phyloP scores from a whole-genome alignment of 2,113 vertebrate species.

The Notothenia coriiceps region DNA sequence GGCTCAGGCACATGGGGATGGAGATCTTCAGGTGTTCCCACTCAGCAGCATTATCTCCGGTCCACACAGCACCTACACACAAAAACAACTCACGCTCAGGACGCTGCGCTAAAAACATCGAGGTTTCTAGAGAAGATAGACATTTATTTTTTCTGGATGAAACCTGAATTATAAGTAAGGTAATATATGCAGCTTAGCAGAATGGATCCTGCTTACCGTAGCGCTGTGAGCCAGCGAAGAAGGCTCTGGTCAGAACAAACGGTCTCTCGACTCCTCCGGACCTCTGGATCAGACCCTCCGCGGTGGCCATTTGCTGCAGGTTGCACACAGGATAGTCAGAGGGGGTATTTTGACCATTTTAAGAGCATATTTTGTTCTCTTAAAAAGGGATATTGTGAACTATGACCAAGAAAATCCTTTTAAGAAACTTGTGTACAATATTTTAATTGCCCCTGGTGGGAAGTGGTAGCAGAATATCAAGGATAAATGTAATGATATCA shows the following conservation, averaged over 20 bases:
- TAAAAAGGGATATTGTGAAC: background rate
- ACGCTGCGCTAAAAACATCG: background rate
- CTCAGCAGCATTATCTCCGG: conserved; percentile 92
- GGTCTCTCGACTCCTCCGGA: conserved; percentile 90
- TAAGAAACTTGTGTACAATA: too few species aligned
- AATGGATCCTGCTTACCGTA: conserved; percentile 80
- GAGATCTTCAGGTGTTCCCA: conserved; percentile 93
- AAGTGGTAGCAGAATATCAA: background rate
- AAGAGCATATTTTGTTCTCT: background rate
- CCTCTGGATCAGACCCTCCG: conserved; percentile 87
- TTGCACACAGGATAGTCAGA: conserved; percentile 7
- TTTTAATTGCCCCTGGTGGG: background rate
- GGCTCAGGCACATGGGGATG: conserved; percentile 92
- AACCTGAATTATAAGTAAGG: too few species aligned
- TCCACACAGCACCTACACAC: conserved; percentile 91
- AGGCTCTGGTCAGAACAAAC: conserved; percentile 90
- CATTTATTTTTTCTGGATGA: background rate
- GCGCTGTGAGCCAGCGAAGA: conserved; percentile 95
- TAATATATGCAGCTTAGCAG: too few species aligned
- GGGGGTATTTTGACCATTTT: background rate
- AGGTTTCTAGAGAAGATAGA: background rate
- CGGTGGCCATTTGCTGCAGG: conserved; percentile 91
- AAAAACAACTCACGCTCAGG: background rate
- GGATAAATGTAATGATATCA: background rate
- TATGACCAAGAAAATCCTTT: background rate